Conservation (phyloP, 2,113 vertebrate genomes). For the Aspidoscelis tigris region DNA sequence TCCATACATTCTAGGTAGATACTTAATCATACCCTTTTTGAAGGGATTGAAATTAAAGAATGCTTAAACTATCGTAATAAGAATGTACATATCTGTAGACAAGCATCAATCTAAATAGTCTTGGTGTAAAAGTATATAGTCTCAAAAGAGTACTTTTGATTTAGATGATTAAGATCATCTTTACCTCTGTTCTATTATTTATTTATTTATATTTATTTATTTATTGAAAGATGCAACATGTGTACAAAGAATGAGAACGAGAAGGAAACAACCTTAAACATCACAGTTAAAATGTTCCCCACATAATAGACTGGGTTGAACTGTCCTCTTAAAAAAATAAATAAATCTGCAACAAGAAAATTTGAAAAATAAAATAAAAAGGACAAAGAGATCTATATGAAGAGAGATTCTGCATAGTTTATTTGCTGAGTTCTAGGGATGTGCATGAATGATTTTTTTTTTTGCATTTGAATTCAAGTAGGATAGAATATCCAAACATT, state of each 20-base stretch:
- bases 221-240: neutral
- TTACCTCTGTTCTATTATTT: neutral
- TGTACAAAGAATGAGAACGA: neutral
- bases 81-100: neutral
- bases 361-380: neutral
- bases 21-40: conserved; percentile 45
- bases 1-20: conserved; percentile 1
- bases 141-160: neutral
- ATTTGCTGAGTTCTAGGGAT: neutral
- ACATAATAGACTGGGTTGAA: neutral
- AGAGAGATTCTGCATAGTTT: neutral
- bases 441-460: no score
- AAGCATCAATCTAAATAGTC: conserved; percentile 6
- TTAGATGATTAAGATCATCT: neutral
- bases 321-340: neutral
- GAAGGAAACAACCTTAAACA: neutral
- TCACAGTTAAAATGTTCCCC: neutral
- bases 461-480: no score
- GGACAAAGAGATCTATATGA: neutral
- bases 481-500: no score
- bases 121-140: conserved; percentile 5
- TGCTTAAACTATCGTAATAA: conserved; percentile 17
- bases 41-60: conserved; percentile 36
- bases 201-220: neutral
- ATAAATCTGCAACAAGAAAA: neutral